phyloP scores from a whole-genome alignment of 2,888 invertebrate genomes.

The Parnassius apollo region DNA sequence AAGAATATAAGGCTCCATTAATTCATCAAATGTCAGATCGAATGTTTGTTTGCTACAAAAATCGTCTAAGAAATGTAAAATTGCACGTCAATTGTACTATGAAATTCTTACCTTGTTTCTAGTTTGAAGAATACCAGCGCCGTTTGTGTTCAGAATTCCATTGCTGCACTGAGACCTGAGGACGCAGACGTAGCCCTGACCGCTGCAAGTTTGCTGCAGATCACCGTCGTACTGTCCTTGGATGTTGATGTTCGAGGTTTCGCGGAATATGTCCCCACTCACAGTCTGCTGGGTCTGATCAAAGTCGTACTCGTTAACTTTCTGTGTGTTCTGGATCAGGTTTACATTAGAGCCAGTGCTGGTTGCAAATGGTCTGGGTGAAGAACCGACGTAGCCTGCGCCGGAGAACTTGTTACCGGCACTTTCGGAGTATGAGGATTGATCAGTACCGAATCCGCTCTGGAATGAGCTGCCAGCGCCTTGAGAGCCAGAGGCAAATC shows the following conservation, averaged over 20 bases:
- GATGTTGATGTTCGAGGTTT: conserved; percentile 50
- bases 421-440: conserved; percentile 1
- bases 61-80: no score
- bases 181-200: conserved; percentile 82
- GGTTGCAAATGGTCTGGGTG: conserved; percentile 62
- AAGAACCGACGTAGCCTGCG: conserved; percentile 60
- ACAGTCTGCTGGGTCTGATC: conserved; percentile 59
- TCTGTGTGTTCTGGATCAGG: conserved; percentile 59
- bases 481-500: conserved; percentile 28
- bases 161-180: conserved; percentile 81
- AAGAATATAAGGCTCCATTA: no score
- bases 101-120: conserved; percentile 77
- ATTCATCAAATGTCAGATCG: no score
- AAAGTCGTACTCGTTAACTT: conserved; percentile 55
- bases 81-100: background rate
- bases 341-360: conserved; percentile 59
- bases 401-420: conserved; percentile 44
- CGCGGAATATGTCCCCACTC: conserved; percentile 61
- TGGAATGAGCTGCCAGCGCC: background rate
- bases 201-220: conserved; percentile 79
- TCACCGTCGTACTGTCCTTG: conserved; percentile 53
- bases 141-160: conserved; percentile 79
- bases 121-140: conserved; percentile 70
- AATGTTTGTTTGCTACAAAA: no score
- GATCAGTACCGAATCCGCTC: background rate